Conservation (phyloP, 1,140 invertebrate species). For the Ceratina japonica region DNA sequence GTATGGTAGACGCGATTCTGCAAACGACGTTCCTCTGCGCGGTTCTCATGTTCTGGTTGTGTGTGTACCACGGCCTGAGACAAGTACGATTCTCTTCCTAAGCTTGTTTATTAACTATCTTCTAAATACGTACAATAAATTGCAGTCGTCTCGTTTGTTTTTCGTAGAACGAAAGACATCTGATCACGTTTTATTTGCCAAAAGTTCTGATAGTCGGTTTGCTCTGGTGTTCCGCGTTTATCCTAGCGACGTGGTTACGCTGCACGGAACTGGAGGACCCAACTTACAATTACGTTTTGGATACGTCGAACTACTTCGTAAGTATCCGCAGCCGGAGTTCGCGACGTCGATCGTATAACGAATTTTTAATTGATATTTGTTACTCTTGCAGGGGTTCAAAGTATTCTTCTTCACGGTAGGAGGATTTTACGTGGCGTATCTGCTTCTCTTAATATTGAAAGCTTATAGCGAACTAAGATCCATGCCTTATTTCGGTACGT, state of each 20-base stretch:
- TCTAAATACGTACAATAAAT: not conserved
- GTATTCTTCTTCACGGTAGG: slow-evolving; percentile 93
- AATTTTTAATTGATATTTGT: slow-evolving; percentile 23
- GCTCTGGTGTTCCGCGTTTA: slow-evolving; percentile 92
- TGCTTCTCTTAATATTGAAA: slow-evolving; percentile 90
- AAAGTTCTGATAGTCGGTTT: slow-evolving; percentile 93
- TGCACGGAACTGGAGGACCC: slow-evolving; percentile 94
- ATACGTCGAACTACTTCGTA: slow-evolving; percentile 94
- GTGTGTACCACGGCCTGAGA: slow-evolving; percentile 95
- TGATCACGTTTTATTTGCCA: slow-evolving; percentile 93
- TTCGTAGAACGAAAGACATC: slow-evolving; percentile 89
- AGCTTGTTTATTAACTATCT: not conserved
- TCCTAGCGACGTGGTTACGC: slow-evolving; percentile 93
- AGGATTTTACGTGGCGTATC: slow-evolving; percentile 91
- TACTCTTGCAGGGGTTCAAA: slow-evolving; percentile 87
- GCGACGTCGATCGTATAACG: not conserved
- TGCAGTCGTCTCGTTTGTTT: slow-evolving; percentile 26
- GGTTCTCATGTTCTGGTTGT: slow-evolving; percentile 95
- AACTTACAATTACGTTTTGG: slow-evolving; percentile 94
- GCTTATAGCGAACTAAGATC: slow-evolving; percentile 96
- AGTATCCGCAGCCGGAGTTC: slow-evolving; percentile 69
- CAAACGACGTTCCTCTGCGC: slow-evolving; percentile 94
- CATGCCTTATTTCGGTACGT: slow-evolving; percentile 97
- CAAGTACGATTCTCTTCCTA: slow-evolving; percentile 83
- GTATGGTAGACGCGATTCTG: slow-evolving; percentile 93